Base-by-base conservation (phyloP, 2,797 vertebrate genomes). In the Semotilus atromaculatus region DNA sequence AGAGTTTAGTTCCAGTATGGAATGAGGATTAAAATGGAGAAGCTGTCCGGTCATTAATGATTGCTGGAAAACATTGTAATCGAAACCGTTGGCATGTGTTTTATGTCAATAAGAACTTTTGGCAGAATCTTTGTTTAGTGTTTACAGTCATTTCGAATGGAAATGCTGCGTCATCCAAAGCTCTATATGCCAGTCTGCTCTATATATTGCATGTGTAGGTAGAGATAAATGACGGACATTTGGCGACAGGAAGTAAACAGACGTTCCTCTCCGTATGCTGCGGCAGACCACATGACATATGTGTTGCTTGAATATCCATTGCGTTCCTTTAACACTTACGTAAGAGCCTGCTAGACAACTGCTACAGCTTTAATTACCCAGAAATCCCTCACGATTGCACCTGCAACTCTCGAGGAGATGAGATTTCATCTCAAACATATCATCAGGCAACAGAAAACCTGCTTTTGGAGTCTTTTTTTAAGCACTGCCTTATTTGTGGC, bases 401-500 rank as follows among this genome's bases (percentile, higher is more conserved):
- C 26, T 73, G 29, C 40, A 29, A 29, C 55, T 86, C 68, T 66
- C 19, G 7, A n/a, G 53, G 26, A 58, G 26, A 62, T 66, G 58
- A 36, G 34, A 48, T 36, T 34, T 38, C 34, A 80, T 66, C 14
- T 84, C 43, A 76, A 80, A 79, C 38, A 14, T 64, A 36, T 38
- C 40, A 45, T 64, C 23, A 29, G 26, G 29, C 36, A 38, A 38
- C 29, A 16, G 8, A 16, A 3, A 75, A 29, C 71, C 8, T 75
- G 31, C 38, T 31, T 43, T n/a, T 38, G n/a, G 14, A 82, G 29
- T 80, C 0, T 36, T 36, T 51, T 66, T 80, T 31, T 13, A 34
- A 84, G 83, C 85, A 94, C 90, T 93, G 92, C 90, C 2, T 89
- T 93, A 92, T 95, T 92, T 94, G 91, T 90, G 88, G 88, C 92